phyloP scores from a whole-genome alignment of 2,797 vertebrate genomes.

The Hypotaenidia philippensis region DNA sequence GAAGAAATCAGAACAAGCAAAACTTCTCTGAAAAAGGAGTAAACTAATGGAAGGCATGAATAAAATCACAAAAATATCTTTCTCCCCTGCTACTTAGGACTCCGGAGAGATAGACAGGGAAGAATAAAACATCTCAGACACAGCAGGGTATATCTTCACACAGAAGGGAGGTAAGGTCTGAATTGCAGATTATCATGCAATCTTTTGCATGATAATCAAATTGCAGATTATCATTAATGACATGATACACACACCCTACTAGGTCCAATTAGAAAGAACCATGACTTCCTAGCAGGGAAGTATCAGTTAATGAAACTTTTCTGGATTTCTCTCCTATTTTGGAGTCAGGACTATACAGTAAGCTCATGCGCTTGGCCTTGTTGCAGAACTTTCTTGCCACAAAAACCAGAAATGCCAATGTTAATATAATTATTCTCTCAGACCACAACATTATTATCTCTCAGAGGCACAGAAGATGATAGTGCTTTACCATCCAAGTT shows the following conservation, averaged over 20 bases:
- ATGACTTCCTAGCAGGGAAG: not conserved
- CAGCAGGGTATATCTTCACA: not conserved
- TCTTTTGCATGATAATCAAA: too few species aligned
- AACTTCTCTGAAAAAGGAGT: not conserved
- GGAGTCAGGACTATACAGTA: not conserved
- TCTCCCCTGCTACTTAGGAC: not conserved
- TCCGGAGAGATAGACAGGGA: not conserved
- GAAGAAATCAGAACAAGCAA: not conserved
- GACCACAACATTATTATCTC: not conserved
- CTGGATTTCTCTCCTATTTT: not conserved
- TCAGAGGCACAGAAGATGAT: not conserved
- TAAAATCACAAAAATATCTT: not conserved
- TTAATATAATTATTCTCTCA: not conserved
- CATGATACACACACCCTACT: not conserved
- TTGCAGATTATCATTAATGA: not conserved
- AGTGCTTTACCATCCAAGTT: not conserved
- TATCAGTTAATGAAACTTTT: not conserved
- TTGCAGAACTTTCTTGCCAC: not conserved
- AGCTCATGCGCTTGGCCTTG: not conserved
- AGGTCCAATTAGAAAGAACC: not conserved
- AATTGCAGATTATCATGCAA: not conserved
- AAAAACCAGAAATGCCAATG: not conserved
- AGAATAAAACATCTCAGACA: not conserved
- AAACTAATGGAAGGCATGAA: not conserved
- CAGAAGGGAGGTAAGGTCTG: not conserved